Evolutionary conservation across 2,888 invertebrate genomes (phyloP), one percentile per base, ranked within the genome.

Genomic region (Heliconius aoede): DNA sequence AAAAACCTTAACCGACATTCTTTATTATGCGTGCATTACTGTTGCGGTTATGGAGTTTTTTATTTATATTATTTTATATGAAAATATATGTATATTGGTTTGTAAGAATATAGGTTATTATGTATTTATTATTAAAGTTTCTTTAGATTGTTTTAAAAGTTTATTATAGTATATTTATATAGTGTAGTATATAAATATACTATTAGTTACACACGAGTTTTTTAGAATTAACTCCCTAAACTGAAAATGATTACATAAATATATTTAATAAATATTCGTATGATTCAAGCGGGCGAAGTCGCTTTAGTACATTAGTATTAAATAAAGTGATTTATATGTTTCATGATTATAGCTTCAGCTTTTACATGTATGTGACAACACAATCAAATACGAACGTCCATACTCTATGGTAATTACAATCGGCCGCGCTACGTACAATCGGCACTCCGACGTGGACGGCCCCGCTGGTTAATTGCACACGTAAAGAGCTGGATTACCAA

Each of bases 1-100:
- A 79, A 78, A 80, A 80, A 79, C 76, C 76, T 75, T 80, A 79
- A 79, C 77, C 77, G 74, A 80, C 79, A 79, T 80, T 76, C 79
- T 76, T 64, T 72, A 79, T 61, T n/a, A 77, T 76, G 78, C 76
- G 79, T 74, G 72, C 80, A 78, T 71, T 78, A 73, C 76, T 69
- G 74, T 64, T 74, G 74, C 68, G 75, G 75, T 72, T 51, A 62
- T 15, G 30, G 40, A 72, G 40, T 11, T 55, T 74, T 46, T 73
- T 71, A 24, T n/a, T 64, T 65, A 13, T 18, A 65, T 67, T 9
- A 9, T 71, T 32, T 9, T 13, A 28, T 26, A 69, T 30, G 24
- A 2, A 62, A 4, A 24, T 60, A 51, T n/a, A 32, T 51, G 4
- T 7, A n/a, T 11, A 58, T 62, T 30, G 61, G 7, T 46, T 46